Conservation (phyloP, 2,797 vertebrate genomes). For the Pangasius krempfi region DNA sequence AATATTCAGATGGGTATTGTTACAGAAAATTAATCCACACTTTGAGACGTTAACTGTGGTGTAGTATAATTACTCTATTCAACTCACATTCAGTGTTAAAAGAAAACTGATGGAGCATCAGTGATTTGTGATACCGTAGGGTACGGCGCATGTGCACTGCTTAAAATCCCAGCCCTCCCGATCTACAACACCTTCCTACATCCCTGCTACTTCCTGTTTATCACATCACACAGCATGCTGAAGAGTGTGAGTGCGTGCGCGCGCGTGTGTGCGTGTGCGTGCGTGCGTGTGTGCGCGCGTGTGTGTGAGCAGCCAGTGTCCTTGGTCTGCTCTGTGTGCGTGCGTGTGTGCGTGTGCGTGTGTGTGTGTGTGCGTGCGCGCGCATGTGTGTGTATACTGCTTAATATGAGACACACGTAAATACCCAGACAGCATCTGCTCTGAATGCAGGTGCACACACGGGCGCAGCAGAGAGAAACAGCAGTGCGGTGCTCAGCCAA, state of each 20-base stretch:
- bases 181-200: background rate
- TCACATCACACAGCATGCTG: background rate
- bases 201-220: background rate
- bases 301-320: background rate
- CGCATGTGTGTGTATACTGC: background rate
- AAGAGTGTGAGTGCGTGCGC: background rate
- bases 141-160: background rate
- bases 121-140: background rate
- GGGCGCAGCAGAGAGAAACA: too few species aligned
- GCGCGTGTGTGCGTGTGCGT: background rate
- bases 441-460: background rate
- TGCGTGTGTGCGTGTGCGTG: background rate
- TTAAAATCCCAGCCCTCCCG: too few species aligned
- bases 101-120: too few species aligned
- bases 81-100: background rate
- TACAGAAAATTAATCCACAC: background rate
- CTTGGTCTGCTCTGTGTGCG: background rate
- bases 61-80: background rate
- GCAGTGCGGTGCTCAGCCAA: too few species aligned
- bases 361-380: background rate
- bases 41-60: background rate
- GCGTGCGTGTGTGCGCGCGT: too few species aligned
- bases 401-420: background rate
- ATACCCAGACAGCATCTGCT: background rate
- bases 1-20: background rate